Conservation (phyloP, 2,888 invertebrate genomes). For the Plusia festucae region DNA sequence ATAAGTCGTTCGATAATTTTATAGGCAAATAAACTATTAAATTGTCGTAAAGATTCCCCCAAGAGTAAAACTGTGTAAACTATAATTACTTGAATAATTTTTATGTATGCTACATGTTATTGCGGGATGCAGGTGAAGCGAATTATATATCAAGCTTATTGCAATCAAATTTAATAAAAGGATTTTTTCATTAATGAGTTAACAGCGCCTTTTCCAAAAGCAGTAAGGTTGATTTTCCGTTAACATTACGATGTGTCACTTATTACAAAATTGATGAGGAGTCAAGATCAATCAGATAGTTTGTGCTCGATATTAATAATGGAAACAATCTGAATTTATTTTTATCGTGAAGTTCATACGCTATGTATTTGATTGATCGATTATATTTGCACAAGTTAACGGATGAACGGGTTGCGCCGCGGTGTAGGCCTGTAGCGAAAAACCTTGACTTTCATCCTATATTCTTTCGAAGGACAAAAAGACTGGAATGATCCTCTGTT, state of each 20-base stretch:
- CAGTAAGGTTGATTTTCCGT: too few relatives aligned
- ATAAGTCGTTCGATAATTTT: constrained; percentile 38
- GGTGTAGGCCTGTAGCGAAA: too few relatives aligned
- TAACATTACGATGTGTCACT: too few relatives aligned
- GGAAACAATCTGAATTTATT: not conserved
- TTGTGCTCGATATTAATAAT: too few relatives aligned
- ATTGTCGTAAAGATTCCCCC: constrained; percentile 41
- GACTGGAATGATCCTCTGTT: too few relatives aligned
- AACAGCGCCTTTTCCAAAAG: too few relatives aligned
- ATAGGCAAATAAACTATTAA: constrained; percentile 48
- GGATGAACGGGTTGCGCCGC: not conserved
- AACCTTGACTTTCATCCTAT: too few relatives aligned
- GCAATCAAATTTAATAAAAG: not conserved
- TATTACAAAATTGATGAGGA: too few relatives aligned
- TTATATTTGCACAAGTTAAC: not conserved
- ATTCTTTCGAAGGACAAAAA: too few relatives aligned
- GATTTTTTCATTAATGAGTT: constrained; percentile 7
- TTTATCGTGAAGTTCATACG: not conserved
- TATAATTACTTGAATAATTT: constrained; percentile 45
- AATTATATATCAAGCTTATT: constrained; percentile 2
- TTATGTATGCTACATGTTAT: constrained; percentile 35
- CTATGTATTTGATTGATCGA: not conserved
- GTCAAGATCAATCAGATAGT: too few relatives aligned
- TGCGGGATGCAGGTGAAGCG: constrained; percentile 24
- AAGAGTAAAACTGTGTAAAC: constrained; percentile 35